Evolutionary conservation across 35 echinoderm and acorn worm species (phyloP).

Genomic region (Amphiura filiformis): DNA sequence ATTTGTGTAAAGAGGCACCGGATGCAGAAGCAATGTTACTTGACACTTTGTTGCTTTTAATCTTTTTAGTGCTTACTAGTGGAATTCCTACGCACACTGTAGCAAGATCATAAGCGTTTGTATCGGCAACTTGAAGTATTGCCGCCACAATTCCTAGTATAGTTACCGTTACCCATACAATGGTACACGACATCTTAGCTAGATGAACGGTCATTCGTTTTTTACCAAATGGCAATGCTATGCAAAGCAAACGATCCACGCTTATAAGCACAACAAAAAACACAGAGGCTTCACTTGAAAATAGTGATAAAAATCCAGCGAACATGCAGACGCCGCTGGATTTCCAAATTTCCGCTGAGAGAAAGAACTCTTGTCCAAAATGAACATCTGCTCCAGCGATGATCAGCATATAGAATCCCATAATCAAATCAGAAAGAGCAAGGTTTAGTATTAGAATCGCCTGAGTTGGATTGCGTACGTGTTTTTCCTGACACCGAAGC

Average conservation of each 20-base stretch:
- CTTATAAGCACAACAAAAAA: constrained; percentile 42
- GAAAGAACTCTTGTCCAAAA: constrained; percentile 32
- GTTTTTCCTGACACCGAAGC: constrained; percentile 10
- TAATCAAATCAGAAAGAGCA: constrained; percentile 35
- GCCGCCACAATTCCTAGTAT: constrained; percentile 28
- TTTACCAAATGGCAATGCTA: constrained; percentile 44
- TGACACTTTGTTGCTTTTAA: background rate
- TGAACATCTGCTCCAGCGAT: constrained; percentile 19
- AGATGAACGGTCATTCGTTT: constrained; percentile 15
- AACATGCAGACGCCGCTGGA: constrained; percentile 18
- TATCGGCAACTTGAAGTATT: background rate
- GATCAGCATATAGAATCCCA: constrained; percentile 54
- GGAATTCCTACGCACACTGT: constrained; percentile 26
- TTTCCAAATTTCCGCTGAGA: constrained; percentile 37
- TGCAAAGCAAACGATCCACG: constrained; percentile 43
- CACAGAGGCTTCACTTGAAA: constrained; percentile 52
- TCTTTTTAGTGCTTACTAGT: constrained; percentile 31
- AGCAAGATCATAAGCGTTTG: constrained; percentile 9
- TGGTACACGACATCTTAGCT: background rate
- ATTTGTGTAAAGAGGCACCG: background rate
- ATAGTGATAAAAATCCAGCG: constrained; percentile 38
- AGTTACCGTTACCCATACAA: constrained; percentile 39
- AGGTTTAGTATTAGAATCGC: constrained; percentile 35
- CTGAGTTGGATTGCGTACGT: constrained; percentile 8
- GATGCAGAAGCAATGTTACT: background rate